phyloP scores from a whole-genome alignment of 2,113 vertebrate genomes.

The Mus musculus region DNA sequence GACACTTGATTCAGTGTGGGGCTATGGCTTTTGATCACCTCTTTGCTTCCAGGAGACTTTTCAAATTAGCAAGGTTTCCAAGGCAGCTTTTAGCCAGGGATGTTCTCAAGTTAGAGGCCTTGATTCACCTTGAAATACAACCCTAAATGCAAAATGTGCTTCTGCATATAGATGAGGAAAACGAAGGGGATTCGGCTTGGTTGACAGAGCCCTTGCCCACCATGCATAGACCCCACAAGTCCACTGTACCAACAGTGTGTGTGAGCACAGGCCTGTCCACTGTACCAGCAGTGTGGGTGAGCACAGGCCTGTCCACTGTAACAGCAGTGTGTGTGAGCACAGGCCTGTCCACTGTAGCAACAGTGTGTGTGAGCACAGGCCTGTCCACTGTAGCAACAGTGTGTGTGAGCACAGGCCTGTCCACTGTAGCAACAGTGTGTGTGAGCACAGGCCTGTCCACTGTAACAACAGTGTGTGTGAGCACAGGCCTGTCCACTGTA shows the following conservation, averaged over 20 bases:
- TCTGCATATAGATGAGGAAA: neutral
- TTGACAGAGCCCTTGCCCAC: neutral
- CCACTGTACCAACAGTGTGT: neutral
- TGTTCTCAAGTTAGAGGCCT: slow-evolving; percentile 27
- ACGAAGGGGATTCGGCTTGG: neutral
- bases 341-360: neutral
- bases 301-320: neutral
- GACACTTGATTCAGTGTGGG: too few species aligned
- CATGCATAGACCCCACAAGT: too few species aligned
- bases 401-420: neutral
- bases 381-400: neutral
- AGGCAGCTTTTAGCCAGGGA: neutral
- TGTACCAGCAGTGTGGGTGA: neutral
- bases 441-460: neutral
- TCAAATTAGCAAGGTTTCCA: neutral
- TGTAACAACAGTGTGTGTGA: neutral
- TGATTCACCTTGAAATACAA: slow-evolving; percentile 24
- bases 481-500: neutral
- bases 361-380: neutral
- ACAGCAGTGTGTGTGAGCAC: neutral
- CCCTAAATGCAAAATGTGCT: neutral
- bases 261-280: neutral
- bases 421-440: neutral
- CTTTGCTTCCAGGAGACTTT: slow-evolving; percentile 25
- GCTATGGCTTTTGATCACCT: neutral